Conservation (phyloP, 2,888 invertebrate species). For the Imbricaverruca yamaguchii region DNA sequence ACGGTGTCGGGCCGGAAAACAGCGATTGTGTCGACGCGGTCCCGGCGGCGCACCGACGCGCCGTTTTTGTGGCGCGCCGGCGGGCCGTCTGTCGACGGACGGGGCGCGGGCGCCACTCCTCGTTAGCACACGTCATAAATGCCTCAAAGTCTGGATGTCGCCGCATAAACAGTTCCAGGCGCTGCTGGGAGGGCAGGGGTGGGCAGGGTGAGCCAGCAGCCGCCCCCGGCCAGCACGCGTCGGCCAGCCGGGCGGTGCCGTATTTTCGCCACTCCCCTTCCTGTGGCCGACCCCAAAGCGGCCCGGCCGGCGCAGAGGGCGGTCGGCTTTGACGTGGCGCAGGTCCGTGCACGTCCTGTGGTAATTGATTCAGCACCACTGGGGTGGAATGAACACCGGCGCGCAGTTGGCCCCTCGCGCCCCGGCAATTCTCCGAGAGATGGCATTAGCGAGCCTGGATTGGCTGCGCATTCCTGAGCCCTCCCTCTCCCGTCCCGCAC, state of each 20-base stretch:
- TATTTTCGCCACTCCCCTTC: neutral
- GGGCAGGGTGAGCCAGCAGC: neutral
- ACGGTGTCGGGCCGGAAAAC: slow-evolving; percentile 11
- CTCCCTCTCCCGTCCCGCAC: neutral
- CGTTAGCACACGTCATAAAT: neutral
- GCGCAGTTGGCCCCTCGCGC: no score
- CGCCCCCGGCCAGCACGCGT: neutral
- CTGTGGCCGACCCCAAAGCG: neutral
- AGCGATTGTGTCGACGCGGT: neutral
- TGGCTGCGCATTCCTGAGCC: slow-evolving; percentile 1
- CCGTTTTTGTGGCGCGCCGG: neutral
- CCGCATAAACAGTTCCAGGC: neutral
- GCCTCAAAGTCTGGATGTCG: neutral
- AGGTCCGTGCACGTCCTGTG: neutral
- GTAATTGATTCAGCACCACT: neutral
- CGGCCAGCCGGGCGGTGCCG: neutral
- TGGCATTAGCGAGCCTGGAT: neutral
- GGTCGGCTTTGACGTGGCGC: neutral
- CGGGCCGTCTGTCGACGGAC: neutral
- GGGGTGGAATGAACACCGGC: no score
- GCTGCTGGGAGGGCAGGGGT: neutral
- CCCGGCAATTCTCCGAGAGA: no score
- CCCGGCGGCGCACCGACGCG: neutral
- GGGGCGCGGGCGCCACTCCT: neutral
- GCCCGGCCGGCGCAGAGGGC: neutral